A percentile compares a stretch with the other conserved stretches of the same genome.
phyloP scores from a whole-genome alignment of 2,113 vertebrate genomes.

The Lipotes vexillifer region DNA sequence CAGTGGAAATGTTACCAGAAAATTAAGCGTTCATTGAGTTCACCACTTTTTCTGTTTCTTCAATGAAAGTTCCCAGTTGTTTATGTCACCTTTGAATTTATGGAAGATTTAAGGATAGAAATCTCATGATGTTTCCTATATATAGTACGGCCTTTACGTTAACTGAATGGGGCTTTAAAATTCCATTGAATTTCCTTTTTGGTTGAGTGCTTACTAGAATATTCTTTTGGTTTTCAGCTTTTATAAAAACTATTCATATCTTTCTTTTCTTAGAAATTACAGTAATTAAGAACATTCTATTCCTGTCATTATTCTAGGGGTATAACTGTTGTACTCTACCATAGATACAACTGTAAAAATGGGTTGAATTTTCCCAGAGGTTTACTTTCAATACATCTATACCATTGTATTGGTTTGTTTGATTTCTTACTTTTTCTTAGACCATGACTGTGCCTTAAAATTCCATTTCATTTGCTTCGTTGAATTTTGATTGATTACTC shows the following conservation, averaged over 20 bases:
- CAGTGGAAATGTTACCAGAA: neutral
- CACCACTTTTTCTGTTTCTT: neutral
- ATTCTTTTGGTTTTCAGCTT: neutral
- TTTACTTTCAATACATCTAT: constrained; percentile 36
- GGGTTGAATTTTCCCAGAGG: neutral
- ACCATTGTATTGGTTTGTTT: neutral
- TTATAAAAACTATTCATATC: neutral
- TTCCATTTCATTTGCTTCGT: neutral
- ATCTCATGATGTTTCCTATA: neutral
- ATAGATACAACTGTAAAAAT: neutral
- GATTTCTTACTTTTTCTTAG: neutral
- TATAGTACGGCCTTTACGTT: neutral
- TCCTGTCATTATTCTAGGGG: neutral
- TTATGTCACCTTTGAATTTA: neutral
- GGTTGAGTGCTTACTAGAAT: neutral
- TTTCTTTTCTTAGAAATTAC: neutral
- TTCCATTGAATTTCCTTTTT: neutral
- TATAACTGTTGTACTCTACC: neutral
- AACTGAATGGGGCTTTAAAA: neutral
- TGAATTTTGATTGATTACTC: constrained; percentile 33
- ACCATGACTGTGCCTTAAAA: neutral
- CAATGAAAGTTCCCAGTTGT: neutral
- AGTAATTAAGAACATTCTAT: neutral
- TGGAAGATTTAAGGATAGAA: neutral
- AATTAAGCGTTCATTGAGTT: neutral